phyloP scores from a whole-genome alignment of 2,113 vertebrate genomes.

The Neodontobutis hainanensis region DNA sequence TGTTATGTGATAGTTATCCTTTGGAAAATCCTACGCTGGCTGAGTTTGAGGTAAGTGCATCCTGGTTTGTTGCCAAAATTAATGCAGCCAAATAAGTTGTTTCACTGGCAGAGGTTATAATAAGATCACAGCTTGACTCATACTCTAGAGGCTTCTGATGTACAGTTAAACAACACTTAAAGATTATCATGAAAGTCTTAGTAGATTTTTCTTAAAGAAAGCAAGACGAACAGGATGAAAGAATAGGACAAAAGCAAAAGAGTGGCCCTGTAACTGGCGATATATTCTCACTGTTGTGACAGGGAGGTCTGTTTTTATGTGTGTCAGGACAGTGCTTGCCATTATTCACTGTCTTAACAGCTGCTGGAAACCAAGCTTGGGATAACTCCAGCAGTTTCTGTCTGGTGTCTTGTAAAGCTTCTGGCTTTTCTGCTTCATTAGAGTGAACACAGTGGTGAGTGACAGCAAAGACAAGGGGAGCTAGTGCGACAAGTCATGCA shows the following conservation, averaged over 20 bases:
- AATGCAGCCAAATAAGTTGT: slow-evolving; percentile 48
- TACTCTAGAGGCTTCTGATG: slow-evolving; percentile 38
- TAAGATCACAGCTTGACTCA: slow-evolving; percentile 54
- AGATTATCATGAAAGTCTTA: slow-evolving; percentile 39
- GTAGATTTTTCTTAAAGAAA: slow-evolving; percentile 21
- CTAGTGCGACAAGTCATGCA: slow-evolving; percentile 41
- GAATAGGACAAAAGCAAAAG: slow-evolving; percentile 29
- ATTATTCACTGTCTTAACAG: slow-evolving; percentile 58
- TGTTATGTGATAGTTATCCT: slow-evolving; percentile 31
- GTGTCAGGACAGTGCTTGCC: slow-evolving; percentile 11
- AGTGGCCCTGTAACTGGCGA: slow-evolving; percentile 42
- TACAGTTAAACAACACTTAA: slow-evolving; percentile 45
- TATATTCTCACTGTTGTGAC: slow-evolving; percentile 43
- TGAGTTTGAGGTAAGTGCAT: slow-evolving; percentile 48
- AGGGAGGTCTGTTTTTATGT: slow-evolving; percentile 19
- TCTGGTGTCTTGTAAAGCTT: slow-evolving; percentile 46
- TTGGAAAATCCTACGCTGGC: slow-evolving; percentile 42
- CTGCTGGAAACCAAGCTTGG: slow-evolving; percentile 40
- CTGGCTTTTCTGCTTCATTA: slow-evolving; percentile 67
- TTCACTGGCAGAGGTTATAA: slow-evolving; percentile 53
- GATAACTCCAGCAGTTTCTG: slow-evolving; percentile 43
- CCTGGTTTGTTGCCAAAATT: slow-evolving; percentile 41
- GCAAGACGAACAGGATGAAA: background rate
- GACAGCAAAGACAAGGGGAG: slow-evolving; percentile 53
- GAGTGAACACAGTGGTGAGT: slow-evolving; percentile 52